Evolutionary conservation across 2,888 invertebrate species (phyloP).

Genomic region (Agrilus cyanescens): DNA sequence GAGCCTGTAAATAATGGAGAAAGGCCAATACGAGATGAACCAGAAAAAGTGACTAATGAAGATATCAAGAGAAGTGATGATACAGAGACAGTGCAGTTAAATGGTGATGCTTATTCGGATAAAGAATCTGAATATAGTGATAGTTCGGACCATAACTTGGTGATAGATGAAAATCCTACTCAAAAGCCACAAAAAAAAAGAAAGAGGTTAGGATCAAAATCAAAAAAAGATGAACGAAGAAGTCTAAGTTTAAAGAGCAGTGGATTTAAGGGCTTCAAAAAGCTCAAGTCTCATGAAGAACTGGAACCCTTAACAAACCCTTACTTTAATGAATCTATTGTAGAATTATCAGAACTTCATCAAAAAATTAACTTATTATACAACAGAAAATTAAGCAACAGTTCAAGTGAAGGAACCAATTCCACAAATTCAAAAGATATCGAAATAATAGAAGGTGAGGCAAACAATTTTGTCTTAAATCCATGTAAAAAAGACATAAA

Average conservation of each 20-base stretch:
- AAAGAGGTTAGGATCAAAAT: constrained; percentile 6
- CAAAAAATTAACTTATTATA: constrained; percentile 12
- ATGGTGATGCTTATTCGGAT: constrained; percentile 24
- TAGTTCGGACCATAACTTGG: constrained; percentile 33
- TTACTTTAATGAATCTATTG: constrained; percentile 32
- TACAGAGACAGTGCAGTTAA: constrained; percentile 21
- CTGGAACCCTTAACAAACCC: constrained; percentile 28
- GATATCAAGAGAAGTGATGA: constrained; percentile 7
- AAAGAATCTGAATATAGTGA: constrained; percentile 23
- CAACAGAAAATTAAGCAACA: too few relatives aligned
- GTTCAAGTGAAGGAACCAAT: background rate
- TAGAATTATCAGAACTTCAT: constrained; percentile 30
- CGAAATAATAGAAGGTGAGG: constrained; percentile 3
- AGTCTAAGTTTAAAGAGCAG: too few relatives aligned
- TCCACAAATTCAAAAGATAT: constrained; percentile 5
- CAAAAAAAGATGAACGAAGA: constrained; percentile 9
- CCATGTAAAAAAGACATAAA: background rate
- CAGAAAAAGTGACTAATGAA: constrained; percentile 9
- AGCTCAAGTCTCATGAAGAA: constrained; percentile 7
- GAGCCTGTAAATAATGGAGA: constrained; percentile 27
- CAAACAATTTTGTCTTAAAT: background rate
- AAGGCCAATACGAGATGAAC: constrained; percentile 16
- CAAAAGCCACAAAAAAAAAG: constrained; percentile 14
- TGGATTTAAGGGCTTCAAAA: constrained; percentile 15
- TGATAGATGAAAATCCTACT: constrained; percentile 31